These are phyloP conservation scores for Oasisia sp. DNA, from an alignment of 2,888 invertebrate species.

Conservation along the genomic window DNA sequence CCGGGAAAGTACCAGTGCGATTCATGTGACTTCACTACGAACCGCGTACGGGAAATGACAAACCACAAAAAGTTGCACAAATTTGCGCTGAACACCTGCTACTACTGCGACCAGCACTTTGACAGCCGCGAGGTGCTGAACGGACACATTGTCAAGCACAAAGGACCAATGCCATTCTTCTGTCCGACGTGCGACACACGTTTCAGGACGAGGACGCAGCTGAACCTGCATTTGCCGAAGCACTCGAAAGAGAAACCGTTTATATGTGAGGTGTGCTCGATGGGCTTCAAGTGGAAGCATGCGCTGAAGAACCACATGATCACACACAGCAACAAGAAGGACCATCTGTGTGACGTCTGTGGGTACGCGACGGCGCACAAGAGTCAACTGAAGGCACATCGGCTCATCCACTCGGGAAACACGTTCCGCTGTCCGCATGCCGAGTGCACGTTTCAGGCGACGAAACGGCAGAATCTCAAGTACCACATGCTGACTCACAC, in stretches of 20 bases:
- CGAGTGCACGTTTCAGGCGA: slow-evolving; percentile 67
- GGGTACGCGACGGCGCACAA: slow-evolving; percentile 72
- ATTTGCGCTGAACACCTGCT: slow-evolving; percentile 58
- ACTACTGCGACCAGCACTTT: slow-evolving; percentile 62
- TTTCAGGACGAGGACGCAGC: slow-evolving; percentile 69
- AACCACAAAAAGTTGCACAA: slow-evolving; percentile 51
- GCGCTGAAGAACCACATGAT: slow-evolving; percentile 67
- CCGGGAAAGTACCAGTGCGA: slow-evolving; percentile 46
- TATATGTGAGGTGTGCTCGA: slow-evolving; percentile 68
- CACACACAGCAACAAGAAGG: slow-evolving; percentile 69
- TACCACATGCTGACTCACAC: slow-evolving; percentile 71
- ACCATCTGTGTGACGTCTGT: slow-evolving; percentile 71
- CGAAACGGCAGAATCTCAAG: slow-evolving; percentile 70
- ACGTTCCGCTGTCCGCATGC: slow-evolving; percentile 68
- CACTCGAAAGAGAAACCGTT: slow-evolving; percentile 71
- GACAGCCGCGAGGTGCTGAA: slow-evolving; percentile 54
- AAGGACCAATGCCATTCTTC: slow-evolving; percentile 68
- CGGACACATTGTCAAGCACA: slow-evolving; percentile 66
- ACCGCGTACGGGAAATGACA: slow-evolving; percentile 46
- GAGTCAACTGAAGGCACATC: slow-evolving; percentile 70
- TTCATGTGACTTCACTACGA: slow-evolving; percentile 47
- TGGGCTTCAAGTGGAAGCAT: slow-evolving; percentile 73
- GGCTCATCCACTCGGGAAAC: slow-evolving; percentile 69
- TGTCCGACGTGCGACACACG: slow-evolving; percentile 69
- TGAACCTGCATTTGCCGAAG: slow-evolving; percentile 70